Conservation (phyloP, 2,888 invertebrate genomes). For the Piscicola geometra region DNA sequence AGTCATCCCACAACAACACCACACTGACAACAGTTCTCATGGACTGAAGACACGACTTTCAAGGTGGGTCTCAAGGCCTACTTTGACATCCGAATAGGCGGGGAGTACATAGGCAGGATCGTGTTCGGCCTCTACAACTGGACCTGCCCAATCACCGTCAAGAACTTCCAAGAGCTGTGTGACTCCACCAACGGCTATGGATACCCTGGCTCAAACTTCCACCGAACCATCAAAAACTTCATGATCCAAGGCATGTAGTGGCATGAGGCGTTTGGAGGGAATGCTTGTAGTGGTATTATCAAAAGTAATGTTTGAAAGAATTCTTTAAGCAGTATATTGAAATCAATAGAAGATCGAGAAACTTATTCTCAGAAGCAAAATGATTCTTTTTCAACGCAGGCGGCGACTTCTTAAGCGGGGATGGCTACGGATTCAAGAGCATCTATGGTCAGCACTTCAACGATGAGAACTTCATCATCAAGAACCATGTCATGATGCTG, state of each 20-base stretch:
- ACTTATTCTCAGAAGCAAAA: no score
- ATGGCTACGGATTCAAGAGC: constrained; percentile 77
- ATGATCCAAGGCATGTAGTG: constrained; percentile 32
- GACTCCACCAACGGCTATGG: constrained; percentile 65
- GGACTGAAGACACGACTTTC: neutral
- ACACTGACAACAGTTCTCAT: no score
- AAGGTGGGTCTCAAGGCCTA: constrained; percentile 54
- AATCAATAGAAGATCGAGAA: no score
- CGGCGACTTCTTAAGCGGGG: constrained; percentile 74
- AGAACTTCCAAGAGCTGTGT: constrained; percentile 53
- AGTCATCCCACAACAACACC: no score
- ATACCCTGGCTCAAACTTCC: constrained; percentile 31
- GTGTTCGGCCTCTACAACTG: constrained; percentile 83
- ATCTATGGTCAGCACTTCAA: constrained; percentile 79
- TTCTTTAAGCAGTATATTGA: no score
- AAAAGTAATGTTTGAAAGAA: neutral
- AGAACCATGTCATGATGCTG: constrained; percentile 76
- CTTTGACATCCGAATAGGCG: constrained; percentile 56
- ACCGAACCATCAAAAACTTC: constrained; percentile 33
- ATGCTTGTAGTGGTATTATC: neutral
- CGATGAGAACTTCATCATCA: constrained; percentile 77
- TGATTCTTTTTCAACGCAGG: constrained; percentile 64
- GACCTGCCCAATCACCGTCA: constrained; percentile 74
- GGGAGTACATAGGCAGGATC: constrained; percentile 69
- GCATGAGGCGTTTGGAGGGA: neutral